Base-by-base conservation (phyloP, 2,797 vertebrate species). In the Enteromius anoplus region DNA sequence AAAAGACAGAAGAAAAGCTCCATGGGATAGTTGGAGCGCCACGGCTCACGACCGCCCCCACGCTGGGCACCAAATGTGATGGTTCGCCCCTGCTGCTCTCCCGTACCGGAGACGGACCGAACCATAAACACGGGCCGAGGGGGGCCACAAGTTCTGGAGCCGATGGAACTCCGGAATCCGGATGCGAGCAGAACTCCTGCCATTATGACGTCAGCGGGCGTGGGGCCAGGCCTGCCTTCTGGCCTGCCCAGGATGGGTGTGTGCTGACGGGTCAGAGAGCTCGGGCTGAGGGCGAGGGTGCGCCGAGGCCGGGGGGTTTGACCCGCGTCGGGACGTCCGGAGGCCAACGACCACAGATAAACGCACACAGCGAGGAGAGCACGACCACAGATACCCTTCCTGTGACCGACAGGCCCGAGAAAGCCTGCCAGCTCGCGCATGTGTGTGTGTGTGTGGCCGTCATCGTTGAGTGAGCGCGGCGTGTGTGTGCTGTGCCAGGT, bases 1-100 rank as follows among this genome's bases (percentile, higher is more conserved):
- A 92, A 94, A 92, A 95, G 92, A 93, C 91, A 92, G 93, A 94
- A 94, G 94, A 95, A 94, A 95, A 94, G 94, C 95, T 94, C 94
- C 93, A 94, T 94, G 94, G 94, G 94, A 95, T 93, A 94, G 93
- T 93, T 94, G 94, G 94, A 95, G 93, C 91, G 92, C 90, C 93
- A 94, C 93, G 93, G 94, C 94, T 94, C 94, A 94, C 92, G 93
- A 92, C 91, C 91, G 94, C 93, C 93, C 94, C 93, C 94, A 94
- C 91, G 94, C 95, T 95, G 94, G 91, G 94, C 93, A 95, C 94
- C 94, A 95, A 94, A 95, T 95, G 94, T 96, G 94, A 94, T 95
- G 94, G 94, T 95, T 94, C 92, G 90, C 93, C 94, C 94, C 94
- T 95, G 94, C 95, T 96, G 94, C 93, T 95, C 93, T 91, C 90